These are phyloP conservation scores for Carterocephalus palaemon DNA, from an alignment of 2,888 invertebrate genomes.

Conservation along the genomic window DNA sequence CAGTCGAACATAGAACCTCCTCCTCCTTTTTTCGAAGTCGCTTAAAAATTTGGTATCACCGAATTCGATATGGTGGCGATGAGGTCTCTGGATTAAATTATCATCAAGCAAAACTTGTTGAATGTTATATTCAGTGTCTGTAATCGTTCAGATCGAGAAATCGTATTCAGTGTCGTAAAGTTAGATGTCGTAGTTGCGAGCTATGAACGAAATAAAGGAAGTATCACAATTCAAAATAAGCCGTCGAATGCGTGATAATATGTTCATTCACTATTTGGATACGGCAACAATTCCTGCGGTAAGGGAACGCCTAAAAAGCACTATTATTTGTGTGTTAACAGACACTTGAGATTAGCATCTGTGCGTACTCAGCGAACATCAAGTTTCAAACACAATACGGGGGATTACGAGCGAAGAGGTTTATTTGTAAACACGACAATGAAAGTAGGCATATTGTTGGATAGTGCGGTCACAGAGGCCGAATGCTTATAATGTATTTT, in stretches of 20 bases:
- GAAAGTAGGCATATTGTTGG: constrained; percentile 56
- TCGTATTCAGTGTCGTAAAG: not conserved
- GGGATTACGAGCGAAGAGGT: constrained; percentile 73
- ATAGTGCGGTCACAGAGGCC: constrained; percentile 56
- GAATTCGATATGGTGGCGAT: too few relatives aligned
- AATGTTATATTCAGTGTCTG: too few relatives aligned
- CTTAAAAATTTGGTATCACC: too few relatives aligned
- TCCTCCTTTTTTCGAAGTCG: too few relatives aligned
- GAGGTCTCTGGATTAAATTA: too few relatives aligned
- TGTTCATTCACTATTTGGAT: constrained; percentile 50
- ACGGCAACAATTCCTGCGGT: constrained; percentile 58
- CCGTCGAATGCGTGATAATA: constrained; percentile 50
- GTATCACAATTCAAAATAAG: constrained; percentile 57
- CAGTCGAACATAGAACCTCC: too few relatives aligned
- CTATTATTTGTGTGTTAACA: constrained; percentile 74
- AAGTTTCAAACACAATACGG: constrained; percentile 66
- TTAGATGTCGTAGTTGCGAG: not conserved
- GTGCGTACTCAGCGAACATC: constrained; percentile 66
- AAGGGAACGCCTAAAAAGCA: constrained; percentile 60
- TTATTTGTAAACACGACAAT: constrained; percentile 77
- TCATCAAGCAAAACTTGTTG: too few relatives aligned
- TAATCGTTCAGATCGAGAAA: too few relatives aligned
- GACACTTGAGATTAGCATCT: constrained; percentile 80
- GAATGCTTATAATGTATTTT: constrained; percentile 62
- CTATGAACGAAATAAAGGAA: constrained; percentile 45